Conservation (phyloP, 2,113 vertebrate genomes). For the Gobiocypris rarus region DNA sequence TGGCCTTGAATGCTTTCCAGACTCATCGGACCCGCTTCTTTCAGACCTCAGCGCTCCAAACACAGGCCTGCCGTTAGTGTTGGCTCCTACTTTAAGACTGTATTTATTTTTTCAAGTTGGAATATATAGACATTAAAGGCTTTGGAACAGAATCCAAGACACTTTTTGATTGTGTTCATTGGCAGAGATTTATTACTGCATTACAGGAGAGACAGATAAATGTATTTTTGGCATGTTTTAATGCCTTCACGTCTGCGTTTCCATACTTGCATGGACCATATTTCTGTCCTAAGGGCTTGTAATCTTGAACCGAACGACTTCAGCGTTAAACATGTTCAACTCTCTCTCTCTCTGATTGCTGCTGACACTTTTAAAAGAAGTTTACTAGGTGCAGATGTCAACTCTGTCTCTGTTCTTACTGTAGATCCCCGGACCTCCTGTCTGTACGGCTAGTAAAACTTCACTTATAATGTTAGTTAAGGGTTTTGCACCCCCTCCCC, state of each 20-base stretch:
- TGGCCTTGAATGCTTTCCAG: constrained; percentile 51
- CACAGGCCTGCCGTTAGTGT: not conserved
- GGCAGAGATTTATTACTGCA: constrained; percentile 2
- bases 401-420: constrained; percentile 64
- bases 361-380: constrained; percentile 62
- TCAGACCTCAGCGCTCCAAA: not conserved
- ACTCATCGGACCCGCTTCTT: constrained; percentile 6
- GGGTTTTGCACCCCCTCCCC: no score
- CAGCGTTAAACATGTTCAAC: constrained; percentile 51
- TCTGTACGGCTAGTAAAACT: not conserved
- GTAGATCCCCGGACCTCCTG: not conserved
- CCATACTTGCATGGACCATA: not conserved
- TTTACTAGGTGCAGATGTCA: constrained; percentile 67
- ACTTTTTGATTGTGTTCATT: not conserved
- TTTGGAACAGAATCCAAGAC: not conserved
- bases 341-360: constrained; percentile 53
- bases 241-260: not conserved
- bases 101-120: not conserved
- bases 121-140: constrained; percentile 17
- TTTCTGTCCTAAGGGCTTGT: not conserved
- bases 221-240: no score
- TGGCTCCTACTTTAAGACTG: constrained; percentile 19
- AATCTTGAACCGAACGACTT: not conserved
- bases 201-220: not conserved
- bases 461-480: not conserved